Base-by-base conservation (phyloP, 2,113 vertebrate species). In the Bambusicola thoracicus region DNA sequence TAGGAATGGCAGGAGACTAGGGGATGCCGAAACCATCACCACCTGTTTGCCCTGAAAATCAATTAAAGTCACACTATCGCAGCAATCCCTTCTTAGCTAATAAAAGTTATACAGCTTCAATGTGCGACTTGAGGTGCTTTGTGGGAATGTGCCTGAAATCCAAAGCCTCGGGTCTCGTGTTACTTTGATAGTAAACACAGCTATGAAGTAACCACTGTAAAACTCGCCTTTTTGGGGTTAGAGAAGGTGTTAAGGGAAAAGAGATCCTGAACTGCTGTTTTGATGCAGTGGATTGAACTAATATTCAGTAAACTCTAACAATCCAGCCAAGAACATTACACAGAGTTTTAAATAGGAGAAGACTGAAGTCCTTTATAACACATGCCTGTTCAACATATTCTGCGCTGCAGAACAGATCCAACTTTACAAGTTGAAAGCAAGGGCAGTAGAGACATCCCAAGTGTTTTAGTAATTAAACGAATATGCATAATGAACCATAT, bases 401-500 rank as follows among this genome's bases (percentile, higher is more conserved):
- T 91, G 84, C 82, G 91, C 95, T 96, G 89, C 62, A 95, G 97
- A 94, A 97, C 94, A 96, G 94, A 95, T 97, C 91, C 96, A 97
- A 97, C 96, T 98, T 97, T 98, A 94, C 96, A 97, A 98, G 98
- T 97, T 98, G 98, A 98, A 98, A 98, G 97, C 92, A 97, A 98
- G 98, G 98, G 97, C 98, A 98, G 95, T 94, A 87, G 95, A 97
- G 95, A 97, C 98, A 98, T 98, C 97, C 96, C 97, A 92, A 98
- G 98, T 98, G 97, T 98, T 98, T 98, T 97, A 97, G 97, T 98
- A 98, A 98, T 99, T 98, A 98, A 98, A 98, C 84, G 97, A 97
- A 98, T 97, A 98, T 98, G 97, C 97, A 98, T 98, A 98, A 98
- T 98, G 96, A 98, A 98, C 98, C 98, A 98, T 98, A 98, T 98